Evolutionary conservation across 2,888 invertebrate genomes (phyloP), one percentile per base, ranked within the genome.

Genomic region (Deilephila elpenor): DNA sequence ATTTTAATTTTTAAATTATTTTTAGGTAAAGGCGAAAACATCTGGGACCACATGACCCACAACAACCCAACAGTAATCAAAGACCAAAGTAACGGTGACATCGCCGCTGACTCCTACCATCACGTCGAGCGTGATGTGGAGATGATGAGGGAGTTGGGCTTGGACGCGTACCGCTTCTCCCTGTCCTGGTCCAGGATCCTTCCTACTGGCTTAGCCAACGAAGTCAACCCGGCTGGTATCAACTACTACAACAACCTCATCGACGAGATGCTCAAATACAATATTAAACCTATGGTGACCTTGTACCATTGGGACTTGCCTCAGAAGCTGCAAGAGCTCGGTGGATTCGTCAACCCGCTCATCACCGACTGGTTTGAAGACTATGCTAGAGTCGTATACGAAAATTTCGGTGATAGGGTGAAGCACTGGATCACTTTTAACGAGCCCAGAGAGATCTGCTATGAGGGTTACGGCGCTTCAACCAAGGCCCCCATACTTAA

Each of bases 161-260:
- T 93, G 0, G 86, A 95, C 67, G 90, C 89, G 59, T 95, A 95
- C 82, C 86, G 95, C 6, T 95, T 96, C 84, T 96, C 96, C 0
- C 81, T 96, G 17, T 93, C 96, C 5, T 97, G 97, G 97, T 77
- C 96, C 0, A 88, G 97, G 70, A 91, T 97, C 53, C 84, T 96
- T 8, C 96, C 96, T 0, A 94, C 91, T 56, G 96, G 96, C 20
- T 88, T 93, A 53, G 73, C 91, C 1, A 91, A 95, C 67, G 81
- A 89, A 3, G 81, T 96, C 25, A 97, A 96, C 83, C 85, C 93
- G 78, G 92, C 92, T 1, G 97, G 96, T 5, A 88, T 97, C 17
- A 88, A 93, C 17, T 96, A 96, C 85, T 97, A 97, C 86, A 96
- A 96, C 78, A 91, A 94, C 74, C 85, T 96, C 1, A 96, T 97